Evolutionary conservation across 1,140 invertebrate species (phyloP), one percentile per base, ranked within the genome.

Genomic region (Drosophila nannoptera): DNA sequence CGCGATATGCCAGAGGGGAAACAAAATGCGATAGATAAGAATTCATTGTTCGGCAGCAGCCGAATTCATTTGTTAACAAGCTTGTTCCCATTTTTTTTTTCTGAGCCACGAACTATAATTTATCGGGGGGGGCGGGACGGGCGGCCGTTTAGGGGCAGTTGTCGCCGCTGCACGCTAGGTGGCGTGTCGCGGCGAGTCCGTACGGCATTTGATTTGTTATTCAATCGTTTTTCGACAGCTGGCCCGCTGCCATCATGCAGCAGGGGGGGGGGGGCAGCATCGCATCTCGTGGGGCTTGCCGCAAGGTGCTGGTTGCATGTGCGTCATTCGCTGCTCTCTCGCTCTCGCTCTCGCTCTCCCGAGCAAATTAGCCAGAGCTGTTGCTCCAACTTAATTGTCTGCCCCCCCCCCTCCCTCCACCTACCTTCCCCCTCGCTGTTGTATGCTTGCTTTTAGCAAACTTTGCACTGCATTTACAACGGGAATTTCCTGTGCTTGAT

Each of bases 401-500:
- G 7, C 33, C 31, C 31, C 14, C 8, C 14, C 35, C 11, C 35
- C 31, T 29, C 14, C 12, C 8, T 4, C 42, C 35, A 12, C 29
- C 9, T 5, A 35, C 32, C 11, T 14, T 12, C 4, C 35, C 43
- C 8, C 9, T 16, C 42, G 22, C 5, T 7, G 5, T 32, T 42
- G 5, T 12, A 9, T 33, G 45, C 53, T 31, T 56, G 32, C 52
- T 55, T 42, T 56, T 63, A 12, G 16, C 38, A 42, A 64, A 42
- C 8, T 66, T 70, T 65, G 40, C 68, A 65, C 38, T 65, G 53
- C 38, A 53, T 65, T 69, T 65, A 46, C 74, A 81, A 73, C 73
- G 78, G 78, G 72, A 84, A 73, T 83, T 84, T 84, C 68, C 78
- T 76, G 58, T 76, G 72, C 78, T 60, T 56, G 63, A 61, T 78